Evolutionary conservation across 2,888 invertebrate genomes (phyloP).

Genomic region (Meloe dianella): DNA sequence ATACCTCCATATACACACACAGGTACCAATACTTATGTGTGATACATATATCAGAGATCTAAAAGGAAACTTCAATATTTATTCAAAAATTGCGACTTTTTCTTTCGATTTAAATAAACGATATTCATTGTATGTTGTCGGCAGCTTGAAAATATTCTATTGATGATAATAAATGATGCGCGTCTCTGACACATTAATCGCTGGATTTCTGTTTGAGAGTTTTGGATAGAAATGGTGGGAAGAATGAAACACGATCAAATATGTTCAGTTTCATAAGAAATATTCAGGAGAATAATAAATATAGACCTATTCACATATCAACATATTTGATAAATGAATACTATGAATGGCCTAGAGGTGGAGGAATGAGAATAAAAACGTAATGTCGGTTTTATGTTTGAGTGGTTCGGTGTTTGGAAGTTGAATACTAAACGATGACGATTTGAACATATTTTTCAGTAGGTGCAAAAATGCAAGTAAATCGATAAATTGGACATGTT

Average conservation of each 20-base stretch:
- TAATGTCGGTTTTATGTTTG: background rate
- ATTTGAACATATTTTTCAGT: conserved; percentile 36
- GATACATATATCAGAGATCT: conserved; percentile 34
- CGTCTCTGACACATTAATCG: conserved; percentile 48
- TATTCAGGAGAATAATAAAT: conserved; percentile 33
- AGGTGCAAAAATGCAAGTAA: conserved; percentile 36
- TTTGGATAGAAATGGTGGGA: background rate
- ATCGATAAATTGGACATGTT: conserved; percentile 42
- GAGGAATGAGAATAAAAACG: background rate
- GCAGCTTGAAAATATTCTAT: conserved; percentile 32
- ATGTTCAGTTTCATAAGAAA: conserved; percentile 15
- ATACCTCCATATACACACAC: too few relatives aligned
- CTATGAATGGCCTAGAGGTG: conserved; percentile 13
- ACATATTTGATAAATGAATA: conserved; percentile 41
- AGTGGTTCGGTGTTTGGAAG: background rate
- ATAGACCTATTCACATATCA: conserved; percentile 39
- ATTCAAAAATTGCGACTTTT: conserved; percentile 37
- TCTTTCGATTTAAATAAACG: conserved; percentile 32
- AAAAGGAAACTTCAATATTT: conserved; percentile 40
- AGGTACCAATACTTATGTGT: background rate
- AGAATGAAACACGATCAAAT: conserved; percentile 6
- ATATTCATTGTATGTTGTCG: conserved; percentile 20
- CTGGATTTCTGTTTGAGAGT: conserved; percentile 28
- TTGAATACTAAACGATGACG: background rate
- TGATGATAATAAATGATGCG: conserved; percentile 44